A percentile compares a stretch with the other conserved stretches of the same genome.
Conservation (phyloP, 2,113 vertebrate species). For the Turnix velox region DNA sequence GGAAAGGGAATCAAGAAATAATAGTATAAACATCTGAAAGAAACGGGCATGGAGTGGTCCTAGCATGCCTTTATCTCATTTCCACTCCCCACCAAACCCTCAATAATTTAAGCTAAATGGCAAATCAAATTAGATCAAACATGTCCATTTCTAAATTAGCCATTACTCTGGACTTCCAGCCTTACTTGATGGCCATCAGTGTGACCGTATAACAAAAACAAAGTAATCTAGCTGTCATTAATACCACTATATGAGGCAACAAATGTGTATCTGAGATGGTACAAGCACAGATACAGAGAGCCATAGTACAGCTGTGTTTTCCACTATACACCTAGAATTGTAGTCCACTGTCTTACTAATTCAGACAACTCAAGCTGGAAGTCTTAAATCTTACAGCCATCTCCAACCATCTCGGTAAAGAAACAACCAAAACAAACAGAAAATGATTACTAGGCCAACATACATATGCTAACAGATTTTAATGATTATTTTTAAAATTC, state of each 20-base stretch:
- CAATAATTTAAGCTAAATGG: not conserved
- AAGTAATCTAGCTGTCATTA: not conserved
- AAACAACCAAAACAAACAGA: not conserved
- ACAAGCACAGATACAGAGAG: not conserved
- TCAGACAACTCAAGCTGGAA: not conserved
- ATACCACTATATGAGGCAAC: not conserved
- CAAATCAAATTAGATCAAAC: not conserved
- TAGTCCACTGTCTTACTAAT: not conserved
- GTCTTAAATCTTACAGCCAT: not conserved
- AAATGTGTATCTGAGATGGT: not conserved
- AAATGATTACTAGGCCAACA: not conserved
- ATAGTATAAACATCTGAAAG: not conserved
- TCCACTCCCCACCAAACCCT: not conserved
- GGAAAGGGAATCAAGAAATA: not conserved
- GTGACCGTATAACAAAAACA: not conserved
- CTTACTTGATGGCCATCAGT: not conserved
- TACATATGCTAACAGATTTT: not conserved
- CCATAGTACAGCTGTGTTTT: not conserved
- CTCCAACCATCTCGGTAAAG: not conserved
- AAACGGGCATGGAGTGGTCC: not conserved
- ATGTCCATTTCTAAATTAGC: not conserved
- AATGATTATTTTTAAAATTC: not conserved
- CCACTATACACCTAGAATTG: not conserved
- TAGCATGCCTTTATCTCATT: not conserved
- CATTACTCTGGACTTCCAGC: not conserved